A percentile compares a stretch with the other conserved stretches of the same genome.
Conservation (phyloP, 2,797 vertebrate genomes). For the Spondyliosoma cantharus region DNA sequence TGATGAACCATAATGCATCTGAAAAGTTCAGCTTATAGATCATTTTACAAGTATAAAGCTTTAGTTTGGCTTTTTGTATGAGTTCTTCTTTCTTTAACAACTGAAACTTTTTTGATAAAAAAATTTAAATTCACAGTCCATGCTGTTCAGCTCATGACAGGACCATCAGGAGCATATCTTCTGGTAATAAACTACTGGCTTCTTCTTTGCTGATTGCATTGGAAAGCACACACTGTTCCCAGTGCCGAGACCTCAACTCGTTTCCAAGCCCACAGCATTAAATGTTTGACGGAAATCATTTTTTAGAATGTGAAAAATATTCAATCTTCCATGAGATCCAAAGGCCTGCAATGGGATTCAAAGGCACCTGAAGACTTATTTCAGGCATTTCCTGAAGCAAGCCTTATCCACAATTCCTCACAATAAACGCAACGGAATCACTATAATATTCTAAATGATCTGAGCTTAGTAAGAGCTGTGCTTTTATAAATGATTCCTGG, state of each 20-base stretch:
- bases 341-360: background rate
- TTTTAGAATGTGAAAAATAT: background rate
- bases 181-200: background rate
- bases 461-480: no score
- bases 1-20: background rate
- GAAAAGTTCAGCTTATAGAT: background rate
- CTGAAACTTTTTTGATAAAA: background rate
- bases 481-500: constrained; percentile 8
- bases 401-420: background rate
- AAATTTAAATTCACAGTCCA: background rate
- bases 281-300: background rate
- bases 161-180: background rate
- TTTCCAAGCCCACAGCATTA: constrained; percentile 1
- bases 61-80: background rate
- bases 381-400: background rate
- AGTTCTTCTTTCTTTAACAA: background rate
- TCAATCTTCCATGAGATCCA: background rate
- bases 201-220: background rate
- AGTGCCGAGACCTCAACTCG: background rate
- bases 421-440: background rate
- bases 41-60: background rate
- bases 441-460: background rate
- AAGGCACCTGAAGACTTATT: background rate
- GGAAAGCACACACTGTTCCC: constrained; percentile 18
- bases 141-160: background rate